Evolutionary conservation across 2,888 invertebrate species (phyloP).

Genomic region (Onthophagus sagittarius): DNA sequence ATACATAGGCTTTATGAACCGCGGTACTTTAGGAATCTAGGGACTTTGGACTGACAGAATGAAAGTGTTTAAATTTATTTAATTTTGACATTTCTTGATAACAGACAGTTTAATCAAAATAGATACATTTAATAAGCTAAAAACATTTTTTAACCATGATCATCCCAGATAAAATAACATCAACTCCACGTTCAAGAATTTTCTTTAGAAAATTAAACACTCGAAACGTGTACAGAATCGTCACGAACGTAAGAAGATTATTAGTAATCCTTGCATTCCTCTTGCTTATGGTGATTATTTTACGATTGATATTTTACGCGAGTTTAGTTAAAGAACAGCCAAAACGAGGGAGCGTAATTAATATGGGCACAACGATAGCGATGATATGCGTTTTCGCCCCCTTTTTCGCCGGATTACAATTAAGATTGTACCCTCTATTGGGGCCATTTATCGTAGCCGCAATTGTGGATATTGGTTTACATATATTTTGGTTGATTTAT

Average conservation of each 20-base stretch:
- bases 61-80: too few relatives aligned
- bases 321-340: neutral
- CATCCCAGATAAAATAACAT: neutral
- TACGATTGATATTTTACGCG: neutral
- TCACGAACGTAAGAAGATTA: neutral
- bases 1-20: too few relatives aligned
- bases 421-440: neutral
- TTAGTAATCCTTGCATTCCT: neutral
- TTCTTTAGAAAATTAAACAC: neutral
- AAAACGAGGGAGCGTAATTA: constrained; percentile 1
- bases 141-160: too few relatives aligned
- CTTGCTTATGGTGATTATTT: neutral
- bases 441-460: neutral
- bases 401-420: neutral
- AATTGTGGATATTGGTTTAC: neutral
- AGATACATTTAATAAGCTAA: too few relatives aligned
- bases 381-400: neutral
- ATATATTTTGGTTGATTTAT: neutral
- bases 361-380: neutral
- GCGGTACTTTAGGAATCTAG: too few relatives aligned
- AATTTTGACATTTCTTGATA: too few relatives aligned
- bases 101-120: too few relatives aligned
- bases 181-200: neutral
- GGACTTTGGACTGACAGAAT: too few relatives aligned
- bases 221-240: neutral